Conservation (phyloP, 2,888 invertebrate species). For the Cosmorhoe ocellata region DNA sequence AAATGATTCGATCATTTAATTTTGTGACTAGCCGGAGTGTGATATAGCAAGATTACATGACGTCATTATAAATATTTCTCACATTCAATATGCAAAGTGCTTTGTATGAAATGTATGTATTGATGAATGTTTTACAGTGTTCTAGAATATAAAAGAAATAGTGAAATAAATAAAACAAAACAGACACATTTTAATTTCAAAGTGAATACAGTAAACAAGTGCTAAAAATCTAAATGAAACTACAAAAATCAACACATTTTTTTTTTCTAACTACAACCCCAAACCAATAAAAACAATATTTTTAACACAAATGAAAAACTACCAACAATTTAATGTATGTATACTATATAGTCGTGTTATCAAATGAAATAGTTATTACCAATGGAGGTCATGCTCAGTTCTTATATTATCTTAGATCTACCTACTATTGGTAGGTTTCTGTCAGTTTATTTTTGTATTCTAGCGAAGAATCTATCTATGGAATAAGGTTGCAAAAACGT, state of each 20-base stretch:
- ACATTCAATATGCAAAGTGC: background rate
- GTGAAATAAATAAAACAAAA: constrained; percentile 7
- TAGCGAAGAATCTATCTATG: too few species aligned
- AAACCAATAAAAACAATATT: too few species aligned
- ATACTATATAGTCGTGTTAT: too few species aligned
- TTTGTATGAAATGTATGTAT: background rate
- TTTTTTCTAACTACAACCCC: too few species aligned
- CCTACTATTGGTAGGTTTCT: too few species aligned
- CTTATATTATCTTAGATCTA: too few species aligned
- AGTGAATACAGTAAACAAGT: background rate
- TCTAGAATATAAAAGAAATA: background rate
- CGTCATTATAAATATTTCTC: background rate
- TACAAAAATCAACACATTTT: background rate
- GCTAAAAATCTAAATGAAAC: background rate
- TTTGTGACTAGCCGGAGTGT: constrained; percentile 22
- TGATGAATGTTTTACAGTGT: background rate
- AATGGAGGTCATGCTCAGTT: too few species aligned
- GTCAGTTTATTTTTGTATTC: too few species aligned
- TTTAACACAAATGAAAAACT: too few species aligned
- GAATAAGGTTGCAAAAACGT: too few species aligned
- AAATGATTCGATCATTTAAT: constrained; percentile 38
- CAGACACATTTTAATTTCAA: constrained; percentile 1
- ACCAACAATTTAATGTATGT: too few species aligned
- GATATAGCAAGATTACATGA: constrained; percentile 17
- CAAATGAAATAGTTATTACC: too few species aligned